A percentile compares a stretch with the other conserved stretches of the same genome.
These are phyloP conservation scores for Andrena fulva DNA, from an alignment of 2,888 invertebrate species.

Conservation along the genomic window DNA sequence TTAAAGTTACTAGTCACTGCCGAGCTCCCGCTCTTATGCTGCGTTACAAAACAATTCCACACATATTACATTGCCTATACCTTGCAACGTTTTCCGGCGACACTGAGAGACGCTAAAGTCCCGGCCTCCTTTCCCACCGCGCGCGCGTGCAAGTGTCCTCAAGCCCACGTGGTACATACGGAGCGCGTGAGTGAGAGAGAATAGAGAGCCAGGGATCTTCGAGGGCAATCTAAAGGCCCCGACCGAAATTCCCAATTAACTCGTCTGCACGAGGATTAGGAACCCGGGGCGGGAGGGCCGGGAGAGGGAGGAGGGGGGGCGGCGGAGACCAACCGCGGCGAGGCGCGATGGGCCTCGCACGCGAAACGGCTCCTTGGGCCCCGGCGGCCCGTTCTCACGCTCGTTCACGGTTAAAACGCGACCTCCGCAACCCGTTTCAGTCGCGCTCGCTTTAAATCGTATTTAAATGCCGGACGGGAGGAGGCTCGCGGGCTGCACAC, in stretches of 20 bases:
- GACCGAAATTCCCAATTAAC: constrained; percentile 5
- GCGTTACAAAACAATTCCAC: too few relatives aligned
- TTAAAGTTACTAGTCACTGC: too few relatives aligned
- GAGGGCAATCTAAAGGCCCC: not conserved
- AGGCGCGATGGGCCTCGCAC: not conserved
- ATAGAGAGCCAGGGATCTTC: not conserved
- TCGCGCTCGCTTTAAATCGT: constrained; percentile 72
- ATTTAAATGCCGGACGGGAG: constrained; percentile 71
- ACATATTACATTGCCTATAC: too few relatives aligned
- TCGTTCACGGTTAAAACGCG: constrained; percentile 72
- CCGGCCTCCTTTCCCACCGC: too few relatives aligned
- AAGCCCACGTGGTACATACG: not conserved
- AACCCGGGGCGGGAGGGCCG: not conserved
- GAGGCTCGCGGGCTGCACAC: constrained; percentile 48
- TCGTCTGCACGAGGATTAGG: not conserved
- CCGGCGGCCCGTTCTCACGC: constrained; percentile 68
- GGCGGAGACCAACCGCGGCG: constrained; percentile 21
- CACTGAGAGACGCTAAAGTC: not conserved
- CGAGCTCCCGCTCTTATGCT: too few relatives aligned
- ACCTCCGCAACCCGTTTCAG: constrained; percentile 75
- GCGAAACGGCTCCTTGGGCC: constrained; percentile 24
- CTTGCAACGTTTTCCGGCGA: not conserved
- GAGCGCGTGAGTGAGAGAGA: not conserved
- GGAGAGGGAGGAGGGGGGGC: not conserved
- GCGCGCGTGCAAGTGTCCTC: too few relatives aligned